Base-by-base conservation (phyloP, 1,140 invertebrate species). In the Pachypeltis micranthus region DNA sequence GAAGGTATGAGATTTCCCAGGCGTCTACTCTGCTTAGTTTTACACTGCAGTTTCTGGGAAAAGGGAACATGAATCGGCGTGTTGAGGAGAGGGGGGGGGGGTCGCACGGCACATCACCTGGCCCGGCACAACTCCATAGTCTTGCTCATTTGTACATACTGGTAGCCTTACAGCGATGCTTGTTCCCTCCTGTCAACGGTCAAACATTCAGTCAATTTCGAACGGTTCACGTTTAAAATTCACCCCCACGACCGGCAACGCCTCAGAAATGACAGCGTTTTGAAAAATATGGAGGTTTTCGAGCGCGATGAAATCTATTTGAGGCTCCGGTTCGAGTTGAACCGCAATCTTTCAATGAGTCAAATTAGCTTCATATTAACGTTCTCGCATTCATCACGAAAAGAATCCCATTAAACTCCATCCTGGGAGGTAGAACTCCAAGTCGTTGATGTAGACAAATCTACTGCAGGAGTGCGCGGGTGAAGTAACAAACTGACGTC, bases 281-380 rank as follows among this genome's bases (percentile, higher is more conserved):
- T 51, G n/a, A n/a, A n/a, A n/a, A n/a, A n/a, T n/a, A n/a, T n/a
- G 34, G 7, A 7, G 34, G 7, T 39, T 39, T 4, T 21, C 47
- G 47, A 21, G 3, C 7, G 23, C 47, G 47, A 16, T 51, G 56
- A 58, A 58, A 58, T 58, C 56, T 58, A 58, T 58, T 27, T 4
- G 56, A 4, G 47, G 4, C 7, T 16, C 7, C 31, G 31, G 31
- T 16, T 39, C 31, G 16, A 7, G 16, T 4, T 51, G 47, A 51
- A 21, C 47, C 10, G 47, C 47, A 51, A 51, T 51, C 47, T 51
- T 51, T 51, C 47, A 51, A 51, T 51, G 47, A 51, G 47, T 51
- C 47, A 51, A 51, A 51, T 51, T 51, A 51, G 47, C 47, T 51
- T 51, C 47, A 51, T 51, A 51, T 51, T 51, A 51, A 51, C 47